These are phyloP conservation scores for Trachurus trachurus DNA, from an alignment of 2,797 vertebrate species.

Conservation along the genomic window DNA sequence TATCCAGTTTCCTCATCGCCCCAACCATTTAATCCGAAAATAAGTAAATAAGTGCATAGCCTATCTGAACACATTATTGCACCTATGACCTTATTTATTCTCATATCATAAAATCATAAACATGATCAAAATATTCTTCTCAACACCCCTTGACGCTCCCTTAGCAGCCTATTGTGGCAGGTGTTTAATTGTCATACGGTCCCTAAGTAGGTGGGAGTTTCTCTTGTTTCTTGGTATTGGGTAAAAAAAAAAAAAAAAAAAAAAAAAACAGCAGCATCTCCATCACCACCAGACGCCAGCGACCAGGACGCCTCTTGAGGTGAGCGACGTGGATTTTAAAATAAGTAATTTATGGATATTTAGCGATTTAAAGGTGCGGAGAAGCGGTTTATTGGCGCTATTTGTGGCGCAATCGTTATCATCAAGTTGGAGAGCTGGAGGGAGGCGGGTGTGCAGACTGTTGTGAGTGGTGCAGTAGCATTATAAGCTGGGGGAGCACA, in stretches of 20 bases:
- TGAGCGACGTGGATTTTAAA: constrained; percentile 66
- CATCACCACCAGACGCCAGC: constrained; percentile 69
- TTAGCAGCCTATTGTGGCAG: constrained; percentile 41
- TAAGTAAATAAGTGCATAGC: not conserved
- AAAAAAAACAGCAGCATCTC: constrained; percentile 58
- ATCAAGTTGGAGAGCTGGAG: constrained; percentile 76
- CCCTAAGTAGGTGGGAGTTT: constrained; percentile 85
- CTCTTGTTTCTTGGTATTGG: constrained; percentile 83
- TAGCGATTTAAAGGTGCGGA: constrained; percentile 5
- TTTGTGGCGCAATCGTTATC: constrained; percentile 63
- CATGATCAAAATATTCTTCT: not conserved
- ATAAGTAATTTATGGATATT: not conserved
- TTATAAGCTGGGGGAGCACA: not conserved
- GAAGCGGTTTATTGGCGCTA: constrained; percentile 26
- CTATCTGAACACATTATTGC: not conserved
- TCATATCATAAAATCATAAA: not conserved
- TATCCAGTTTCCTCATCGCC: not conserved
- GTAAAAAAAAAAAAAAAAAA: constrained; percentile 46
- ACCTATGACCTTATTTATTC: not conserved
- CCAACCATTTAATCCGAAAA: not conserved
- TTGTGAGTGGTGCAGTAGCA: constrained; percentile 65
- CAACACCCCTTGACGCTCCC: constrained; percentile 59
- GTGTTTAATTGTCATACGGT: constrained; percentile 81
- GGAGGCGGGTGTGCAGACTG: constrained; percentile 75
- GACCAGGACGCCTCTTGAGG: constrained; percentile 73